A percentile compares a stretch with the other conserved stretches of the same genome.
These are phyloP conservation scores for Pheucticus melanocephalus DNA, from an alignment of 2,113 vertebrate genomes.

Conservation along the genomic window DNA sequence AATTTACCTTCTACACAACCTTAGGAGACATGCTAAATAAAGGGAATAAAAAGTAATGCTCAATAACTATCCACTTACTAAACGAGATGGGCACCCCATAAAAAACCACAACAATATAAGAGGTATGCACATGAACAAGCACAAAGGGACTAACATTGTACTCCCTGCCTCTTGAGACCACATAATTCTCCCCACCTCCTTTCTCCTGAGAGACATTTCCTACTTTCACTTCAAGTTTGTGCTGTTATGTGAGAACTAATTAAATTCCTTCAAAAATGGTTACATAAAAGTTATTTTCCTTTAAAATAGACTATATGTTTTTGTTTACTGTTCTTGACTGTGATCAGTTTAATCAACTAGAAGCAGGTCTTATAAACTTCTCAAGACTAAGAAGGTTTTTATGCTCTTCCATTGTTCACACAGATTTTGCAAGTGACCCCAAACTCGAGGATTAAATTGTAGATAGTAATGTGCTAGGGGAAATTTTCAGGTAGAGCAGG, in stretches of 20 bases:
- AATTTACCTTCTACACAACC: neutral
- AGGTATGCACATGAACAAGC: neutral
- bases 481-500: neutral
- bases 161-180: neutral
- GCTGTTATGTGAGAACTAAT: neutral
- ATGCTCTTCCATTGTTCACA: accelerated
- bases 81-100: neutral
- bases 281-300: neutral
- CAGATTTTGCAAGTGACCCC: neutral
- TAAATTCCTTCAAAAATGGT: neutral
- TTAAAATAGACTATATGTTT: neutral
- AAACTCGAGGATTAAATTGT: neutral
- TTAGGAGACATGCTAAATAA: neutral
- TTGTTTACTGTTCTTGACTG: neutral
- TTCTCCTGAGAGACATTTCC: neutral
- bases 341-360: neutral
- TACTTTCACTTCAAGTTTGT: neutral
- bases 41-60: neutral
- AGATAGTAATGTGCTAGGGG: neutral
- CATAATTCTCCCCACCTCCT: neutral
- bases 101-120: neutral
- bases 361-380: neutral
- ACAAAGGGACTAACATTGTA: neutral
- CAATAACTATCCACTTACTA: neutral
- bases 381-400: neutral